These are phyloP conservation scores for Stenolophus ochropezus DNA, from an alignment of 2,888 invertebrate species.

Conservation along the genomic window DNA sequence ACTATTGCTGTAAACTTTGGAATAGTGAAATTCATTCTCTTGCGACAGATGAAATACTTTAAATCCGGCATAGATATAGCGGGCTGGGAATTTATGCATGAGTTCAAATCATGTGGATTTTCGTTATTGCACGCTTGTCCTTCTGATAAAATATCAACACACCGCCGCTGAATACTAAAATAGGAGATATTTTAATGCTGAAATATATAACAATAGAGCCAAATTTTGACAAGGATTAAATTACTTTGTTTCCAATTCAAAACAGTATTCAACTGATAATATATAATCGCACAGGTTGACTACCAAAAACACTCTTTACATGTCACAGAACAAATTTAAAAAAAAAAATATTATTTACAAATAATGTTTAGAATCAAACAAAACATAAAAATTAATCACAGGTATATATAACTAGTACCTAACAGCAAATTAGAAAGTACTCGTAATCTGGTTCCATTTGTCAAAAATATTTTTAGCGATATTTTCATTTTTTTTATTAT, in stretches of 20 bases:
- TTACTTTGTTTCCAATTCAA: background rate
- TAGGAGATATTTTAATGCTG: background rate
- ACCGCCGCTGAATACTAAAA: background rate
- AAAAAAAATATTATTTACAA: too few species aligned
- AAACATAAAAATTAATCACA: too few species aligned
- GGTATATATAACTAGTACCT: too few species aligned
- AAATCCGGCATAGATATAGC: constrained; percentile 1
- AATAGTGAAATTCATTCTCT: constrained; percentile 26
- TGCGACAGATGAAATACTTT: constrained; percentile 11
- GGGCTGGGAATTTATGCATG: constrained; percentile 28
- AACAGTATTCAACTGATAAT: background rate
- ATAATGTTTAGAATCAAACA: too few species aligned
- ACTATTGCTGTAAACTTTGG: constrained; percentile 18
- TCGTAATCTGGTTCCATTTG: too few species aligned
- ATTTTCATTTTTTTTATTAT: too few species aligned
- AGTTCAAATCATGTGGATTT: constrained; percentile 23
- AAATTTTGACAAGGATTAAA: background rate
- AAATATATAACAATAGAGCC: background rate
- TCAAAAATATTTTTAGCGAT: too few species aligned
- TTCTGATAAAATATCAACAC: constrained; percentile 3
- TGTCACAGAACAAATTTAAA: too few species aligned
- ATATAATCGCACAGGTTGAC: too few species aligned
- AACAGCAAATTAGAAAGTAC: too few species aligned
- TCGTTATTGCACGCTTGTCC: constrained; percentile 1
- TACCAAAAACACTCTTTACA: too few species aligned